phyloP scores from a whole-genome alignment of 2,113 vertebrate genomes.

The Lucifuga dentata region DNA sequence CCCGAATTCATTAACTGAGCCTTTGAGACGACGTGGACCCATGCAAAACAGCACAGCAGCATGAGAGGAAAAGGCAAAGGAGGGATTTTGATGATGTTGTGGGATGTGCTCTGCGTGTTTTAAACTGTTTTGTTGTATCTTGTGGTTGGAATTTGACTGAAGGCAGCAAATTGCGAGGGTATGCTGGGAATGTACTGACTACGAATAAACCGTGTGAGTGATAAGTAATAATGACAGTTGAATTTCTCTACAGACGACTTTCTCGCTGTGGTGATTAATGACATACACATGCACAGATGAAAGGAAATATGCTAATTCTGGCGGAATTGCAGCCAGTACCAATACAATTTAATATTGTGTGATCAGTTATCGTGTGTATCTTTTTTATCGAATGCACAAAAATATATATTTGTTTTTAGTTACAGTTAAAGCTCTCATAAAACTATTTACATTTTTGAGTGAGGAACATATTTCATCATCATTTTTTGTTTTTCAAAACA shows the following conservation, averaged over 20 bases:
- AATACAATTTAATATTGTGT: no score
- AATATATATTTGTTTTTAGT: no score
- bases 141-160: slow-evolving; percentile 37
- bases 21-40: slow-evolving; percentile 78
- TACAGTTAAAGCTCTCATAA: no score
- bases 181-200: slow-evolving; percentile 15
- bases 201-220: slow-evolving; percentile 12
- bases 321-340: not conserved
- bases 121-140: slow-evolving; percentile 54
- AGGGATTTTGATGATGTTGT: slow-evolving; percentile 50
- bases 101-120: slow-evolving; percentile 25
- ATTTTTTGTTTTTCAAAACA: no score
- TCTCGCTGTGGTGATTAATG: not conserved
- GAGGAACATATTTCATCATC: no score
- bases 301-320: slow-evolving; percentile 2
- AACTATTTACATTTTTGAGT: no score
- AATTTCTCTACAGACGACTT: not conserved
- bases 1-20: slow-evolving; percentile 87
- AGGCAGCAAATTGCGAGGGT: slow-evolving; percentile 28
- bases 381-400: no score
- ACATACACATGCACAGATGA: not conserved
- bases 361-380: no score
- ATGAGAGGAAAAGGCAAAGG: slow-evolving; percentile 72
- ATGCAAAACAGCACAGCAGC: slow-evolving; percentile 76
- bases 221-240: slow-evolving; percentile 19